These are phyloP conservation scores for Chaetorhynchus papuensis DNA, from an alignment of 2,113 vertebrate genomes.

Conservation along the genomic window DNA sequence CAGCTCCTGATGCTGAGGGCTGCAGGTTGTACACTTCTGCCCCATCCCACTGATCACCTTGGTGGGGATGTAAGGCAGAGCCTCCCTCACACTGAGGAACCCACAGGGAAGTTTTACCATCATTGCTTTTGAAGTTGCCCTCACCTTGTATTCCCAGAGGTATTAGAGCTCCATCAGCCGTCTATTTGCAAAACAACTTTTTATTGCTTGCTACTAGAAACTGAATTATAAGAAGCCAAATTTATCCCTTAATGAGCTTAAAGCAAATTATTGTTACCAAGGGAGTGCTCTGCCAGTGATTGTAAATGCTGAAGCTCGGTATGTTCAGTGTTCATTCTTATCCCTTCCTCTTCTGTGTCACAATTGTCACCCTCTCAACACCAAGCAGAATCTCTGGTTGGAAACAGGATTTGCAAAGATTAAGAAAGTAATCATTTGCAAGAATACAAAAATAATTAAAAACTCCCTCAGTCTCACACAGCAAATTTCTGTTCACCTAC, in stretches of 20 bases:
- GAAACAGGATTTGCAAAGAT: background rate
- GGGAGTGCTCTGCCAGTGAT: background rate
- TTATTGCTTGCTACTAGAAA: background rate
- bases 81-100: background rate
- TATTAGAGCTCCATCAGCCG: background rate
- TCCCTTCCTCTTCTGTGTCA: background rate
- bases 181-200: background rate
- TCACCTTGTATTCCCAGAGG: background rate
- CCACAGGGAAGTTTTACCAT: background rate
- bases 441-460: background rate
- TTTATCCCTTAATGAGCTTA: background rate
- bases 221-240: background rate
- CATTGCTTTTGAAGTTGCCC: background rate
- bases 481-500: background rate
- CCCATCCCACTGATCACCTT: background rate
- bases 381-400: background rate
- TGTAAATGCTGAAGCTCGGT: background rate
- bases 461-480: background rate
- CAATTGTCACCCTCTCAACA: background rate
- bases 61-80: background rate
- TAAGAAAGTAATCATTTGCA: background rate
- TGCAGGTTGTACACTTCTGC: background rate
- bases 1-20: background rate
- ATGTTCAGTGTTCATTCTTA: background rate
- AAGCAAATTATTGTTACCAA: background rate